These are phyloP conservation scores for Montipora cactus DNA, from an alignment of 64 coral and sea anemone species.

Conservation along the genomic window DNA sequence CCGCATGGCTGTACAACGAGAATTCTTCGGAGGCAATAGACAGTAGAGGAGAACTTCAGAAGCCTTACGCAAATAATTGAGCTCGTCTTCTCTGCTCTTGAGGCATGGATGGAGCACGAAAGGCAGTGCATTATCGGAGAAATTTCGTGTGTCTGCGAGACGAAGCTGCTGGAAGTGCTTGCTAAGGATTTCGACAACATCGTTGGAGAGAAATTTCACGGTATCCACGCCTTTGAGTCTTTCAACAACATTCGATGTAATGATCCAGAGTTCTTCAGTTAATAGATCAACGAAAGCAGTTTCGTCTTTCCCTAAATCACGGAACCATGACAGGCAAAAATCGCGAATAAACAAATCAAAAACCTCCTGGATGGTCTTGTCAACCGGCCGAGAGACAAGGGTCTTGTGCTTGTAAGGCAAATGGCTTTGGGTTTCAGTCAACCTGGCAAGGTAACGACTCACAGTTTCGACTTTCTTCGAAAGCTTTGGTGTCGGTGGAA, in stretches of 20 bases:
- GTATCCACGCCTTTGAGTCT: slow-evolving; percentile 83
- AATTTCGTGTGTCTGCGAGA: slow-evolving; percentile 81
- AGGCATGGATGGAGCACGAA: slow-evolving; percentile 95
- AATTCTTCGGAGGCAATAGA: slow-evolving; percentile 75
- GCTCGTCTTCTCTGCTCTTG: slow-evolving; percentile 62
- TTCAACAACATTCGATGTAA: slow-evolving; percentile 71
- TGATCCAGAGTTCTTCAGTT: slow-evolving; percentile 91
- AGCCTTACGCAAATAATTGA: slow-evolving; percentile 87
- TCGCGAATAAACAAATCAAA: slow-evolving; percentile 97
- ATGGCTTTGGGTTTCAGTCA: slow-evolving; percentile 70
- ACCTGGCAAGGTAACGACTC: slow-evolving; percentile 71
- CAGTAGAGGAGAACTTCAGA: slow-evolving; percentile 88
- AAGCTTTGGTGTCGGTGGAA: slow-evolving; percentile 72
- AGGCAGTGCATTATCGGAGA: slow-evolving; percentile 74
- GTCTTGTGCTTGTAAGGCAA: slow-evolving; percentile 85
- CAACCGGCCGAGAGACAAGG: slow-evolving; percentile 90
- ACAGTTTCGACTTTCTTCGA: slow-evolving; percentile 62
- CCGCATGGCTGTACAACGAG: slow-evolving; percentile 80
- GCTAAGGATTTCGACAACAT: slow-evolving; percentile 93
- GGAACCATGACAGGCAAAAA: slow-evolving; percentile 99
- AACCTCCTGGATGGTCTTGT: slow-evolving; percentile 94
- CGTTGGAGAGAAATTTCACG: slow-evolving; percentile 93
- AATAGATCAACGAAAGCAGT: slow-evolving; percentile 87
- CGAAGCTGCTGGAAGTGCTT: slow-evolving; percentile 95
- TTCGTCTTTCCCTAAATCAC: slow-evolving; percentile 91